Evolutionary conservation across 2,888 invertebrate species (phyloP).

Genomic region (Syrphus vitripennis): DNA sequence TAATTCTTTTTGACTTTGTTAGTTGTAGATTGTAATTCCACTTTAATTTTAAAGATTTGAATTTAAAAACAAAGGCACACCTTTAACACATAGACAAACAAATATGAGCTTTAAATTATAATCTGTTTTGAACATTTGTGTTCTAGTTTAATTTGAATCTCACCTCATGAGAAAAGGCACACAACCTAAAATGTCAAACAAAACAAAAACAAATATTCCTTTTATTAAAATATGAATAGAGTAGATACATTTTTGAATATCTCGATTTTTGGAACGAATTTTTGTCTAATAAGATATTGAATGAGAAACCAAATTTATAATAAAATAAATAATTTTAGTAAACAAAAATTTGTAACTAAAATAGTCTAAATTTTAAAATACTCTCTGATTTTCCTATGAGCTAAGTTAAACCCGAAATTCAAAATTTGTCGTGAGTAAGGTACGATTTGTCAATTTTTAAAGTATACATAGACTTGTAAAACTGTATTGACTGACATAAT

Average conservation of each 20-base stretch:
- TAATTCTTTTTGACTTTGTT: neutral
- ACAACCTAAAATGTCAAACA: neutral
- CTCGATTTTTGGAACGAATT: conserved; percentile 8
- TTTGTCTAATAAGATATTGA: conserved; percentile 4
- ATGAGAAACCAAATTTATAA: conserved; percentile 16
- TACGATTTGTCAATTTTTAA: too few species aligned
- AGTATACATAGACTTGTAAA: too few species aligned
- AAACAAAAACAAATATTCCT: neutral
- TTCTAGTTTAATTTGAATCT: neutral
- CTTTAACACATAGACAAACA: neutral
- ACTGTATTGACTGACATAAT: too few species aligned
- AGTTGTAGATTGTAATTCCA: conserved; percentile 2
- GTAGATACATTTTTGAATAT: neutral
- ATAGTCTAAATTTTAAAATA: conserved; percentile 34
- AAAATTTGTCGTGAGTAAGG: too few species aligned
- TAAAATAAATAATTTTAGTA: conserved; percentile 26
- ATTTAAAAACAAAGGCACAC: neutral
- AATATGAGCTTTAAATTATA: neutral
- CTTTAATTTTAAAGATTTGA: conserved; percentile 11
- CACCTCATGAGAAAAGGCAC: neutral
- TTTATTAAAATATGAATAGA: neutral
- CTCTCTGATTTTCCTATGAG: conserved; percentile 16
- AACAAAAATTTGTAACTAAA: conserved; percentile 12
- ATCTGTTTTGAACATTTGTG: neutral
- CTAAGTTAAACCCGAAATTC: too few species aligned